phyloP scores from a whole-genome alignment of 2,797 vertebrate genomes.

The Acestrorhynchus altus region DNA sequence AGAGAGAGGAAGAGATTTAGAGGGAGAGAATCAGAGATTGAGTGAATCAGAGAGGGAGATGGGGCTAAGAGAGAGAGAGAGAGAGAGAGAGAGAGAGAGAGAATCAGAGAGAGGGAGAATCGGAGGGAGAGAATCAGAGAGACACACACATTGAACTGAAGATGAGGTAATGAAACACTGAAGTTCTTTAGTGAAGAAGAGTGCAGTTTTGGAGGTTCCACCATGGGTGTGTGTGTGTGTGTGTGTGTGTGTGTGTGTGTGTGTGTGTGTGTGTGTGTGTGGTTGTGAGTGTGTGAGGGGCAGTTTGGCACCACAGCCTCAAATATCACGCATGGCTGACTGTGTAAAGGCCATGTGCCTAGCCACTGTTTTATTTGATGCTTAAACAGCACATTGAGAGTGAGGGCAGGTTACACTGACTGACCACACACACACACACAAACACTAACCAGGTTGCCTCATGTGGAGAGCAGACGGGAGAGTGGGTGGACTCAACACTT shows the following conservation, averaged over 20 bases:
- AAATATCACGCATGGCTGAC: constrained; percentile 50
- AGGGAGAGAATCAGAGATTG: neutral
- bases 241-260: constrained; percentile 20
- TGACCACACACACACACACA: constrained; percentile 18
- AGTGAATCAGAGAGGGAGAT: neutral
- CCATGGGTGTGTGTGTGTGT: constrained; percentile 24
- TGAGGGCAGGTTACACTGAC: constrained; percentile 18
- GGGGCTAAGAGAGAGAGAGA: neutral
- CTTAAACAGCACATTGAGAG: constrained; percentile 41
- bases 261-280: constrained; percentile 12
- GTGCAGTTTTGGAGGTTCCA: neutral
- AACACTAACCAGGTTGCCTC: neutral
- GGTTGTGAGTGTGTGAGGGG: constrained; percentile 18
- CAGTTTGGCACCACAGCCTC: constrained; percentile 45
- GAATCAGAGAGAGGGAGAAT: neutral
- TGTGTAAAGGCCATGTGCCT: constrained; percentile 35
- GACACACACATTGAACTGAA: neutral
- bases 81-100: neutral
- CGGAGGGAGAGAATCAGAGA: constrained; percentile 37
- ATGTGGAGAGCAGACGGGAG: constrained; percentile 4
- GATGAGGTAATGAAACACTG: neutral
- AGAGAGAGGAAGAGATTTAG: neutral
- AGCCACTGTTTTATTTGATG: constrained; percentile 48
- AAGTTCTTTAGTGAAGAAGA: constrained; percentile 30
- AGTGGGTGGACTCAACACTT: constrained; percentile 31